Conservation (phyloP, 1,140 invertebrate genomes). For the Diplogasteroides magnus region DNA sequence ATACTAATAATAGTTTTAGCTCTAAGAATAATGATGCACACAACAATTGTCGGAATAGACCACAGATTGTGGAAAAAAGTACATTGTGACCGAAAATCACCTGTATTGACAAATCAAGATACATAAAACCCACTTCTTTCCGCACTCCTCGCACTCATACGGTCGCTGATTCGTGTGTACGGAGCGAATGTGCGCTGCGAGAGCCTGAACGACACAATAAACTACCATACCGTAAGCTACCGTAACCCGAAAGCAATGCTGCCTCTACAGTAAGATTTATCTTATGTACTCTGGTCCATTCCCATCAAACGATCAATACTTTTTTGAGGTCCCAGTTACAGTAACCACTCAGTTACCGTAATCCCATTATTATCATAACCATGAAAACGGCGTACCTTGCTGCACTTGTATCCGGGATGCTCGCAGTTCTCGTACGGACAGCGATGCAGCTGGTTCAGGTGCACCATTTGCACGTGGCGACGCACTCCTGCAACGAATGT, state of each 20-base stretch:
- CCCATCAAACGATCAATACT: not conserved
- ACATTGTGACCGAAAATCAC: no score
- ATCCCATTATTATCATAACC: not conserved
- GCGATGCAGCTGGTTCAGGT: conserved; percentile 12
- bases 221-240: no score
- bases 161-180: conserved; percentile 23
- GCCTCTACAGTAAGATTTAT: no score
- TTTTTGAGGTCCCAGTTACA: no score
- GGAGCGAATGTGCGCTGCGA: conserved; percentile 27
- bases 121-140: conserved; percentile 1
- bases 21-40: no score
- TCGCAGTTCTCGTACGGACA: conserved; percentile 22
- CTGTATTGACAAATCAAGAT: no score
- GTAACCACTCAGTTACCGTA: no score
- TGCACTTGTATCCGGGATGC: conserved; percentile 29
- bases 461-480: conserved; percentile 26
- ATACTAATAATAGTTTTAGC: no score
- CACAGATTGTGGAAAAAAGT: no score
- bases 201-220: conserved; percentile 19
- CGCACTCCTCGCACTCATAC: conserved; percentile 13
- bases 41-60: no score
- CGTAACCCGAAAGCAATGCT: no score
- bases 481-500: conserved; percentile 1
- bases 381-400: conserved; percentile 17
- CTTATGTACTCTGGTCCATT: no score